Evolutionary conservation across 1,140 invertebrate genomes (phyloP).

Genomic region (roundworm (Caenorhabditis elegans)): WBcel235 BX284603.4:6215501-6216000

Average conservation of each 20-base stretch:
- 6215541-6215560: neutral
- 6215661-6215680: neutral
- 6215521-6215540: neutral
- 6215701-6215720: neutral
- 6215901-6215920: too few relatives aligned
- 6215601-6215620: neutral
- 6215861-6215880: too few relatives aligned
- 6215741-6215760: neutral
- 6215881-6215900: too few relatives aligned
- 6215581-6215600: neutral
- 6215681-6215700: neutral
- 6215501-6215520: neutral
- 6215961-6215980: too few relatives aligned
- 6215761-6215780: neutral
- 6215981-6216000: too few relatives aligned
- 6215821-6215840: neutral
- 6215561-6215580: neutral
- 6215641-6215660: neutral
- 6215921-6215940: too few relatives aligned
- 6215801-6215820: neutral
- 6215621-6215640: slow-evolving; percentile 1
- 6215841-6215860: too few relatives aligned
- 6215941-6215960: too few relatives aligned
- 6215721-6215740: neutral
- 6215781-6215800: neutral